Evolutionary conservation across 2,888 invertebrate genomes (phyloP), one percentile per base, ranked within the genome.

Genomic region (Timandra comae): DNA sequence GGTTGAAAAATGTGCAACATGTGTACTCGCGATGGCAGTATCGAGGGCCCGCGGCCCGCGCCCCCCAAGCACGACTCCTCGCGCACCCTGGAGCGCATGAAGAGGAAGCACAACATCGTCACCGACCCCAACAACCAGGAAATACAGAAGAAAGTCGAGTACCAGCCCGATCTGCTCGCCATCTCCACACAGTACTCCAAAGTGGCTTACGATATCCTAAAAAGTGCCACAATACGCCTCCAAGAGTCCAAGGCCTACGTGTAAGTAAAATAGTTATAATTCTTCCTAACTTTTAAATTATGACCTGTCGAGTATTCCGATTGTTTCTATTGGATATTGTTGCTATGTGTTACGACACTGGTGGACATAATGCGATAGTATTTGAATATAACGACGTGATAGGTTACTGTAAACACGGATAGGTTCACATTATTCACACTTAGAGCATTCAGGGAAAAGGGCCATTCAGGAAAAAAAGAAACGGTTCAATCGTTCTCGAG

Each of bases 211-310:
- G 81, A 86, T 41, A 35, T 73, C 12, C 57, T 86, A 56, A 73
- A 74, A 39, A 57, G 65, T 11, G 58, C 56, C 12, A 43, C 77
- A 45, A 74, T 63, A 33, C 58, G 61, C 1, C 43, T 84, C 16
- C 81, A 85, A 42, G 78, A 82, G 40, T 76, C 85, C 35, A 84
- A 84, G 49, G 67, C 76, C 7, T 87, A 79, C 56, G 78, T 78
- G 88, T 88, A 35, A 87, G 88, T 86, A 31, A 13, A 26, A 38
- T 53, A n/a, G 49, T 57, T 51, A 56, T 20, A 25, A 13, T 32
- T 9, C 24, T 3, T 21, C 12, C 22, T 27, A 3, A 12, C 6
- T n/a, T n/a, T n/a, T 16, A 16, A 3, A 16, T 16, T 16, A 16
- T 16, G 16, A 5, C 16, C 4, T 16, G 16, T 4, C 9, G 24